phyloP scores from a whole-genome alignment of 2,113 vertebrate species.

The Tenebrosternarchus preto region DNA sequence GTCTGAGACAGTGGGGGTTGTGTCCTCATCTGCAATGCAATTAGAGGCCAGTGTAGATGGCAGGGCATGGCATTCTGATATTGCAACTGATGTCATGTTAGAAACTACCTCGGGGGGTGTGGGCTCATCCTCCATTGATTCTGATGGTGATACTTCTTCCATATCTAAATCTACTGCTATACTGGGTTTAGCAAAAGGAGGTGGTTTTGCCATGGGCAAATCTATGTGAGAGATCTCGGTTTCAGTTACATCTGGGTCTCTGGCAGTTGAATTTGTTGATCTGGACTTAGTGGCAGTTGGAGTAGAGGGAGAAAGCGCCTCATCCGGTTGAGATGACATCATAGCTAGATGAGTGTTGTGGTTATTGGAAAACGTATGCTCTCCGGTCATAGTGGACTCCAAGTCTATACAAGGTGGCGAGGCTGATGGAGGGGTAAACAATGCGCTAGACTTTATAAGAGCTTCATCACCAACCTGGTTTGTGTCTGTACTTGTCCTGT shows the following conservation, averaged over 20 bases:
- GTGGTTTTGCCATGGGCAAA: not conserved
- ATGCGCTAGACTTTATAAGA: conserved; percentile 2
- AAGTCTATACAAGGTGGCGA: conserved; percentile 8
- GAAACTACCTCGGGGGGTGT: not conserved
- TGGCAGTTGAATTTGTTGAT: not conserved
- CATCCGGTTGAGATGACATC: conserved; percentile 10
- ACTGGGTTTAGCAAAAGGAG: conserved; percentile 1
- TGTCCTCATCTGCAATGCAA: conserved; percentile 14
- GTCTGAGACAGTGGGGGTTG: not conserved
- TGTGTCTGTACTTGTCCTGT: conserved; percentile 24
- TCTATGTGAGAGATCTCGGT: conserved; percentile 3
- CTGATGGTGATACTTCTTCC: conserved; percentile 18
- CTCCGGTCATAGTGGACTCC: conserved; percentile 30
- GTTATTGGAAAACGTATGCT: conserved; percentile 9
- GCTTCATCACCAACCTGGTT: conserved; percentile 13
- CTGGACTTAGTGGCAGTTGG: not conserved
- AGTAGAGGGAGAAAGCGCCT: conserved; percentile 7
- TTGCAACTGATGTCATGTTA: not conserved
- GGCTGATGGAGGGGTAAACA: not conserved
- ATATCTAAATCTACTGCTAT: not conserved
- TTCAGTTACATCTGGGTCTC: conserved; percentile 1
- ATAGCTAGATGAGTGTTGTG: conserved; percentile 2
- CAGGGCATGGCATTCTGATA: not conserved
- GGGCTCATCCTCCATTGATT: not conserved
- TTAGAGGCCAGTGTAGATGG: not conserved